Percentiles rank a stretch among this genome's conserved stretches.
Conservation (phyloP, 1,140 invertebrate genomes). For the Belonocnema kinseyi region DNA sequence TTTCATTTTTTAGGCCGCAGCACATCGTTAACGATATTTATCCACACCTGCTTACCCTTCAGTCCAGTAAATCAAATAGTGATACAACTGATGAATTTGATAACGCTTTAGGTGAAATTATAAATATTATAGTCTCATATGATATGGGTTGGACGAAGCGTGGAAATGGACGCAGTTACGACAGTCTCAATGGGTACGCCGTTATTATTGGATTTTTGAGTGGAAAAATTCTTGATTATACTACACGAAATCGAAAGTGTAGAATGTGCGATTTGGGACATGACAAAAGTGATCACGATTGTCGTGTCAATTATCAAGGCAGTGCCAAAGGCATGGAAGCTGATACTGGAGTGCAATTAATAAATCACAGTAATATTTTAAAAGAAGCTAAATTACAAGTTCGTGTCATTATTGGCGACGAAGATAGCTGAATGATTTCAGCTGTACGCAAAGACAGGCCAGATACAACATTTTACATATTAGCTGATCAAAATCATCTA, state of each 20-base stretch:
- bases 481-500: constrained; percentile 51
- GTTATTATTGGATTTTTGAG: constrained; percentile 43
- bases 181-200: constrained; percentile 42
- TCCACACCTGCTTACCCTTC: too few species aligned
- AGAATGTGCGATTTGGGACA: constrained; percentile 37
- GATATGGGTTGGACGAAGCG: too few species aligned
- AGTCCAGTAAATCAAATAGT: too few species aligned
- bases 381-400: constrained; percentile 42
- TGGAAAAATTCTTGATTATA: constrained; percentile 49
- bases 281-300: constrained; percentile 40
- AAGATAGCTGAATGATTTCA: constrained; percentile 44
- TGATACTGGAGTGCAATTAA: constrained; percentile 42
- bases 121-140: too few species aligned
- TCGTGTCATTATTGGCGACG: constrained; percentile 45
- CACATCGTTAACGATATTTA: too few species aligned
- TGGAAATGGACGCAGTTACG: too few species aligned
- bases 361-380: constrained; percentile 45
- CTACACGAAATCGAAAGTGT: constrained; percentile 45
- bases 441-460: constrained; percentile 38
- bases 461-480: constrained; percentile 40
- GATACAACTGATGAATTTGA: too few species aligned
- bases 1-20: too few species aligned
- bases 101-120: too few species aligned
- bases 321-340: constrained; percentile 53
- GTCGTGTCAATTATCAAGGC: constrained; percentile 43